Conservation (phyloP, 1,140 invertebrate genomes). For the Trichonephila clavipes region DNA sequence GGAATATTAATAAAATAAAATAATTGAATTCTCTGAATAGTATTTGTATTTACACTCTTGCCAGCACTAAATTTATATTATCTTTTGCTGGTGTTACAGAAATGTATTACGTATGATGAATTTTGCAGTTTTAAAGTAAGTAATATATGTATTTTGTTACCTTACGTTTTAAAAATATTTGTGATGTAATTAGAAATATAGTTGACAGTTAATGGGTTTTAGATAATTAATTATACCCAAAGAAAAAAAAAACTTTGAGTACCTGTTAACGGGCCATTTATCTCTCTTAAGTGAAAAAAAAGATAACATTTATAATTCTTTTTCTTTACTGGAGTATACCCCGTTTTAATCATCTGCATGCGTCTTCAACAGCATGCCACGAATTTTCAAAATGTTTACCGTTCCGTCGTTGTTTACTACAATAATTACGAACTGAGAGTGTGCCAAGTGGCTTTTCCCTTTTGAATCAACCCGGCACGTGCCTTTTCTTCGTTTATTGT, state of each 20-base stretch:
- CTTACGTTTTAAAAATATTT: too few species aligned
- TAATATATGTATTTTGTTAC: too few species aligned
- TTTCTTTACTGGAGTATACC: neutral
- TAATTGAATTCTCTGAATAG: too few species aligned
- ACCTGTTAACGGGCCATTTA: neutral
- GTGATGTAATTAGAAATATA: too few species aligned
- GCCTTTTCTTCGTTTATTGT: neutral
- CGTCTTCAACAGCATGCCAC: neutral
- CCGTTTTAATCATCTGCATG: neutral
- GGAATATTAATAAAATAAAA: too few species aligned
- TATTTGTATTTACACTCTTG: too few species aligned
- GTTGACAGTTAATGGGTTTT: too few species aligned
- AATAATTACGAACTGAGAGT: neutral
- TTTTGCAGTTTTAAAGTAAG: too few species aligned
- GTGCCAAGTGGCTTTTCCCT: neutral
- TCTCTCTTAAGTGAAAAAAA: neutral
- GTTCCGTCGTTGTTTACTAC: neutral
- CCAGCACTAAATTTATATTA: too few species aligned
- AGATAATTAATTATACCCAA: neutral
- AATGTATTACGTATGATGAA: too few species aligned
- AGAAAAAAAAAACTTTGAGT: neutral
- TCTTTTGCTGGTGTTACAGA: too few species aligned
- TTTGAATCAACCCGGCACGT: neutral
- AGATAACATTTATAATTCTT: neutral
- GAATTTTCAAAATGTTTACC: constrained; percentile 32